phyloP scores from a whole-genome alignment of 2,113 vertebrate species.

The Actenoides hombroni region DNA sequence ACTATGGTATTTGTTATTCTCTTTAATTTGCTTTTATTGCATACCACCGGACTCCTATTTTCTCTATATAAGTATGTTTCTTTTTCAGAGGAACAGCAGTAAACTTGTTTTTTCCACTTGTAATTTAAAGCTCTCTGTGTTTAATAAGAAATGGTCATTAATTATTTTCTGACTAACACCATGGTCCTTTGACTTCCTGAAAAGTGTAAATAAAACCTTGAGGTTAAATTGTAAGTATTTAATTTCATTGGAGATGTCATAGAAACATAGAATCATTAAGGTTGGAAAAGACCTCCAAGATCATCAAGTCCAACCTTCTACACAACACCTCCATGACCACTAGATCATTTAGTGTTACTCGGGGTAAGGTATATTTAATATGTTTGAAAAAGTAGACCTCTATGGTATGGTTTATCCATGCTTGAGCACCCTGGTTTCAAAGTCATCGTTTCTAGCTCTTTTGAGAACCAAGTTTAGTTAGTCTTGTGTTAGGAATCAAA shows the following conservation, averaged over 20 bases:
- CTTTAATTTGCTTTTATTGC: neutral
- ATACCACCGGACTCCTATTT: neutral
- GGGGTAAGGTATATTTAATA: neutral
- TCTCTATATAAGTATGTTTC: neutral
- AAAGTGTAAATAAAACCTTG: constrained; percentile 45
- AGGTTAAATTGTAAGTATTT: constrained; percentile 48
- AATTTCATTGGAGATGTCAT: constrained; percentile 41
- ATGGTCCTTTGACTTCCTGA: constrained; percentile 41
- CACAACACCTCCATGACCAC: too few relatives aligned
- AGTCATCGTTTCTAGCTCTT: neutral
- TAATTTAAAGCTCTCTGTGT: constrained; percentile 12
- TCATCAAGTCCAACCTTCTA: too few relatives aligned
- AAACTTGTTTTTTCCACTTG: neutral
- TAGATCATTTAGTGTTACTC: neutral
- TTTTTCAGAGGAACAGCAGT: neutral
- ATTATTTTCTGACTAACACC: constrained; percentile 50
- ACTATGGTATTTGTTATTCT: neutral
- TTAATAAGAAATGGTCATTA: constrained; percentile 50
- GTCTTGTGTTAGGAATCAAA: neutral
- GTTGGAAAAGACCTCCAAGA: too few relatives aligned
- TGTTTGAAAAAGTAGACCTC: neutral
- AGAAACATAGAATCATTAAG: too few relatives aligned
- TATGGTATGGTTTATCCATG: neutral
- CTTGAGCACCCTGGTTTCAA: neutral
- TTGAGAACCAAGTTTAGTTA: neutral